phyloP scores from a whole-genome alignment of 2,888 invertebrate genomes.

The Reticulitermes lucifugus region DNA sequence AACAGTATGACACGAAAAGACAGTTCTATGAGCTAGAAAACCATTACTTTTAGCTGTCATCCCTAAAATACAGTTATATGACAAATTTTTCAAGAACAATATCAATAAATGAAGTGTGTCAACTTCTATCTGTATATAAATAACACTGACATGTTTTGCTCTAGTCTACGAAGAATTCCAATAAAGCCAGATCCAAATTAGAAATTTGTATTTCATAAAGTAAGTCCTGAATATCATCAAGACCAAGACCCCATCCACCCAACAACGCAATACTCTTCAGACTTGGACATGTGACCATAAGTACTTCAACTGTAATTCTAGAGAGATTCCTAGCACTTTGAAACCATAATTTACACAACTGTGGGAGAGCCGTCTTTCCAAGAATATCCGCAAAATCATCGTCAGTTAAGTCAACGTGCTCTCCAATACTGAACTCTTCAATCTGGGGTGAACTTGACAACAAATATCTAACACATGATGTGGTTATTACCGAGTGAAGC shows the following conservation, averaged over 20 bases:
- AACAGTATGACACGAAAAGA: no score
- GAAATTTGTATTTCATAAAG: constrained; percentile 37
- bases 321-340: constrained; percentile 34
- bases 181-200: constrained; percentile 20
- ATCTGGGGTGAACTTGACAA: constrained; percentile 26
- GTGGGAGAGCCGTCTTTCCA: not conserved
- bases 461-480: constrained; percentile 29
- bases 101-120: no score
- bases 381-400: constrained; percentile 27
- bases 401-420: constrained; percentile 19
- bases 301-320: constrained; percentile 30
- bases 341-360: constrained; percentile 26
- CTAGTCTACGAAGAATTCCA: constrained; percentile 19
- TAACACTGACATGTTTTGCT: no score
- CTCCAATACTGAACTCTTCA: constrained; percentile 23
- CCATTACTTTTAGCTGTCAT: no score
- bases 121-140: no score
- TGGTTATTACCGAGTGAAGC: constrained; percentile 23
- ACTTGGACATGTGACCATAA: constrained; percentile 38
- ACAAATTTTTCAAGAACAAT: no score
- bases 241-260: constrained; percentile 38
- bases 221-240: constrained; percentile 38
- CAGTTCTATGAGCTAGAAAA: no score
- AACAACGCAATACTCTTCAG: constrained; percentile 37
- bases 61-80: no score